Evolutionary conservation across 2,888 invertebrate genomes (phyloP).

Genomic region (Philonicus albiceps): DNA sequence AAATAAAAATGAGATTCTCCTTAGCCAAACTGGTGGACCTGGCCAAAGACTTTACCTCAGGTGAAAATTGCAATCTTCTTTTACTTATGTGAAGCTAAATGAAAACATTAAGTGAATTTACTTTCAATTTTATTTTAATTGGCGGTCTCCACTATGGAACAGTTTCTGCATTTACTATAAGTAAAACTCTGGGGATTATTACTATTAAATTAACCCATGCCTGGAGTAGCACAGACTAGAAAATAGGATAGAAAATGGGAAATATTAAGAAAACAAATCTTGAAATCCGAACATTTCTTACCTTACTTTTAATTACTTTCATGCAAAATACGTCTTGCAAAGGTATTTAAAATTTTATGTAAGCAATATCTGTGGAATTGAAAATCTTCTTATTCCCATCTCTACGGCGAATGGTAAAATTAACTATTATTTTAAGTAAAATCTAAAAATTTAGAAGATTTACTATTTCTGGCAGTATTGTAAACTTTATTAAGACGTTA

Average conservation of each 20-base stretch:
- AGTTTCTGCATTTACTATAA: not conserved
- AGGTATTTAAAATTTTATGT: no score
- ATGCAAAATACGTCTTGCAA: no score
- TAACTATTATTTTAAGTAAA: no score
- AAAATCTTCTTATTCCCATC: no score
- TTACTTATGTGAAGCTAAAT: not conserved
- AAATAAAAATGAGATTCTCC: constrained; percentile 7
- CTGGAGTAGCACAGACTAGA: no score
- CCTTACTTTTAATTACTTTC: not conserved
- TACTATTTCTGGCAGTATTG: no score
- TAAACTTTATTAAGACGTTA: no score
- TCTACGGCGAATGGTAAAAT: no score
- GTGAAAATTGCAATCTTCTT: not conserved
- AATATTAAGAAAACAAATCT: not conserved
- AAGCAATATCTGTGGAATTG: no score
- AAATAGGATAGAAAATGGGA: no score
- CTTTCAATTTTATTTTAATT: constrained; percentile 6
- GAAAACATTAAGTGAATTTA: not conserved
- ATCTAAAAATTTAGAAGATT: no score
- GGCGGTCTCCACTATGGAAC: not conserved
- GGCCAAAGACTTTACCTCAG: constrained; percentile 6
- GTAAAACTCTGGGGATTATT: not conserved
- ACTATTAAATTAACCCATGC: not conserved
- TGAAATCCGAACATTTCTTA: no score
- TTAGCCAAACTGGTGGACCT: not conserved